A percentile compares a stretch with the other conserved stretches of the same genome.
Conservation (phyloP, 1,140 invertebrate species). For the Phocides pigmalion region DNA sequence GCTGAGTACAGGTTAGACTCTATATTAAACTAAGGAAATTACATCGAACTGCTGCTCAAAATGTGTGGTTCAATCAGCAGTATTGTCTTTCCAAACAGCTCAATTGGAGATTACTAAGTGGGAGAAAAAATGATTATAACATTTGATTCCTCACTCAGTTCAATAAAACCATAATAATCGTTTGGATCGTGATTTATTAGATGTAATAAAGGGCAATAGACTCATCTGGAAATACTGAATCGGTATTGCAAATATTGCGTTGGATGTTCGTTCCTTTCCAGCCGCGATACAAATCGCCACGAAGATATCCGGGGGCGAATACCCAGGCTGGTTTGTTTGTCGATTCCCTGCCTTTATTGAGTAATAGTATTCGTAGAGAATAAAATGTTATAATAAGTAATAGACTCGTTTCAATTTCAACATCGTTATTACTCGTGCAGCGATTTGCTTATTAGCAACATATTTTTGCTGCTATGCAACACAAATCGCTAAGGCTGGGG, state of each 20-base stretch:
- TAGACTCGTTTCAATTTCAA: not conserved
- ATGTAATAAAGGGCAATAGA: constrained; percentile 5
- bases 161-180: no score
- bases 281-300: constrained; percentile 13
- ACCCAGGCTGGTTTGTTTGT: not conserved
- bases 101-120: no score
- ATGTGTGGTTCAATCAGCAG: no score
- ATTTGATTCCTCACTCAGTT: no score
- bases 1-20: no score
- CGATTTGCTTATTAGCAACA: no score
- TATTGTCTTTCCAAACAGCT: no score
- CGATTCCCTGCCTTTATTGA: not conserved
- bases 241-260: not conserved
- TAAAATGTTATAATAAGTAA: not conserved
- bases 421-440: not conserved
- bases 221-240: not conserved
- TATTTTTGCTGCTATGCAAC: no score
- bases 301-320: constrained; percentile 7
- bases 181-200: constrained; percentile 11
- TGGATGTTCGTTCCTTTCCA: not conserved
- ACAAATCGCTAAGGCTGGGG: no score
- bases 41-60: no score
- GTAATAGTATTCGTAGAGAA: not conserved
- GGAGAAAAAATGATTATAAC: no score
- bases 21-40: no score